Evolutionary conservation across 1,140 invertebrate genomes (phyloP), one percentile per base, ranked within the genome.

Genomic region (Solenopsis fugax): DNA sequence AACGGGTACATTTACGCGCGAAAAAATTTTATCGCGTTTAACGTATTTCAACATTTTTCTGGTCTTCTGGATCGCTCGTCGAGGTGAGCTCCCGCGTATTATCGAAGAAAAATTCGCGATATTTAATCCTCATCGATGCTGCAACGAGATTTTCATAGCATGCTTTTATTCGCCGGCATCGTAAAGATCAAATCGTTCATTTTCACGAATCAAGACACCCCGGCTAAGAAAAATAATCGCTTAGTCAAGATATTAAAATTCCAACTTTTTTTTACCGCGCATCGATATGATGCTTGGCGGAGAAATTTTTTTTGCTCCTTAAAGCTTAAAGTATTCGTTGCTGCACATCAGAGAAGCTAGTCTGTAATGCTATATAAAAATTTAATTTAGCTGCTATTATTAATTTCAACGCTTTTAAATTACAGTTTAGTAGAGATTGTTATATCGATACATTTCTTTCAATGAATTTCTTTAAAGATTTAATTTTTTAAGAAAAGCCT

Each of bases 171-270:
- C 34, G 16, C 16, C 45, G 76, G 50, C 76, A 56, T 41, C 34
- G n/a, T 34, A 54, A 54, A 41, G 60, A 64, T 72, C 78, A 60
- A 73, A 73, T 78, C 71, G 52, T 75, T 78, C 50, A 54, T 84
- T 73, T 24, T 34, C 54, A 58, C 65, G 45, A 87, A 75, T 72
- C 64, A 45, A 87, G 78, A 80, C 81, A 85, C 72, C 82, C 37
- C 76, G 21, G 52, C 56, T 48, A 54, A 80, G 82, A 81, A 85
- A 87, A 90, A 90, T 69, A 90, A 82, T 54, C 85, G 86, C 62
- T 85, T 80, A 89, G 78, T 50, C 67, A 85, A 85, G 80, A 87
- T 90, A 90, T 90, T 90, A 90, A 90, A 90, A 90, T 90, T 89
- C 75, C 67, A 58, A 76, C 52, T 54, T 64, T 87, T 56, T 37